Conservation (phyloP, 2,888 invertebrate species). For the Agrochola circellaris region DNA sequence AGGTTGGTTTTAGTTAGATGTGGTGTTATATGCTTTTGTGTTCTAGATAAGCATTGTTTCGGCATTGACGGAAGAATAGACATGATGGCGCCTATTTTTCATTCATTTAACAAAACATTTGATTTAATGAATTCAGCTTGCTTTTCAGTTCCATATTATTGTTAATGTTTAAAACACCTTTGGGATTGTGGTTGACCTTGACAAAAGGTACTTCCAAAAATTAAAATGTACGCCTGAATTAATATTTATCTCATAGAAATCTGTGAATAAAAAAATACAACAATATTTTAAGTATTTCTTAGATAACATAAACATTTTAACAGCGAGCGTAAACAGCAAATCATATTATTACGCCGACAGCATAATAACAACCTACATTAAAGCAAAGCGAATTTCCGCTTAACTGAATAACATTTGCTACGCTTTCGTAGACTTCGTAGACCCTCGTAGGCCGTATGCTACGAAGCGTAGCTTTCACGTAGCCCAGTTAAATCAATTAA, state of each 20-base stretch:
- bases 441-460: slow-evolving; percentile 34
- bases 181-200: not conserved
- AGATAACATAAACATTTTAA: not conserved
- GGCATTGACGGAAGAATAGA: slow-evolving; percentile 83
- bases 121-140: slow-evolving; percentile 61
- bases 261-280: not conserved
- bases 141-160: slow-evolving; percentile 25
- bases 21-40: slow-evolving; percentile 36
- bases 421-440: slow-evolving; percentile 42
- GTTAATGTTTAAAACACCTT: not conserved
- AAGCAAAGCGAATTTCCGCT: not conserved
- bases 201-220: not conserved
- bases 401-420: slow-evolving; percentile 26
- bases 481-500: not conserved
- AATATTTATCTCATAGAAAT: not conserved
- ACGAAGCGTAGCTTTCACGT: slow-evolving; percentile 39
- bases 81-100: slow-evolving; percentile 81
- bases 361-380: not conserved
- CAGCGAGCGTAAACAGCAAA: not conserved
- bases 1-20: slow-evolving; percentile 61
- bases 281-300: not conserved
- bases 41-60: slow-evolving; percentile 76
- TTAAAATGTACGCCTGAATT: not conserved
- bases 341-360: not conserved
- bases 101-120: slow-evolving; percentile 76